Percentiles rank a stretch among this genome's conserved stretches.
These are phyloP conservation scores for Panagrolaimus sp. DNA, from an alignment of 1,140 invertebrate species.

Conservation along the genomic window DNA sequence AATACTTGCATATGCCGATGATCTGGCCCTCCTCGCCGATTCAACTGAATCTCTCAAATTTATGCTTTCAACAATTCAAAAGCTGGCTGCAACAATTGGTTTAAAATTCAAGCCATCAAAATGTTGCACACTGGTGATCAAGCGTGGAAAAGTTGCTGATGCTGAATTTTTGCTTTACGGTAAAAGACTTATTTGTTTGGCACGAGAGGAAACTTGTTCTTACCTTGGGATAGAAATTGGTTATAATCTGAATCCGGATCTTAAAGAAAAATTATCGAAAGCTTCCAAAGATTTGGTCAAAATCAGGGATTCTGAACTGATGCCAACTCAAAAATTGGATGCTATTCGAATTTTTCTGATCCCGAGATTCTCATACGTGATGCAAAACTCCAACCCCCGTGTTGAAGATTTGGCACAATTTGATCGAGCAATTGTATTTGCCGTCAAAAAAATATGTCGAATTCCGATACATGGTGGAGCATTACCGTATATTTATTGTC, in stretches of 20 bases:
- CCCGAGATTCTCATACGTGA: not conserved
- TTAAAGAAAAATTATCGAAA: no score
- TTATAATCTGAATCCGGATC: not conserved
- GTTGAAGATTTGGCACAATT: not conserved
- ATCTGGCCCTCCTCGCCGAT: not conserved
- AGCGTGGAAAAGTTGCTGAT: not conserved
- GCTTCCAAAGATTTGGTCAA: not conserved
- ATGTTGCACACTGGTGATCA: not conserved
- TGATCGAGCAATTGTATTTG: not conserved
- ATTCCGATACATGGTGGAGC: not conserved
- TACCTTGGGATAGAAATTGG: not conserved
- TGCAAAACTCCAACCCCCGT: not conserved
- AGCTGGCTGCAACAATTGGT: not conserved
- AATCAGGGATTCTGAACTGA: not conserved
- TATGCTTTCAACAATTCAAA: not conserved
- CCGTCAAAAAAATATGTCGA: not conserved
- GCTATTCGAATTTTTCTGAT: not conserved
- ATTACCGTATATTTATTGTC: not conserved
- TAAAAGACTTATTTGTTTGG: not conserved
- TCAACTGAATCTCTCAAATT: not conserved
- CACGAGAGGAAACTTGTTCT: not conserved
- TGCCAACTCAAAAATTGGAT: conserved; percentile 4
- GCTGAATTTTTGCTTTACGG: not conserved
- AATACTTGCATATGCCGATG: not conserved
- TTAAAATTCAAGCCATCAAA: not conserved